phyloP scores from a whole-genome alignment of 2,888 invertebrate species.

The Lutraria lutraria region DNA sequence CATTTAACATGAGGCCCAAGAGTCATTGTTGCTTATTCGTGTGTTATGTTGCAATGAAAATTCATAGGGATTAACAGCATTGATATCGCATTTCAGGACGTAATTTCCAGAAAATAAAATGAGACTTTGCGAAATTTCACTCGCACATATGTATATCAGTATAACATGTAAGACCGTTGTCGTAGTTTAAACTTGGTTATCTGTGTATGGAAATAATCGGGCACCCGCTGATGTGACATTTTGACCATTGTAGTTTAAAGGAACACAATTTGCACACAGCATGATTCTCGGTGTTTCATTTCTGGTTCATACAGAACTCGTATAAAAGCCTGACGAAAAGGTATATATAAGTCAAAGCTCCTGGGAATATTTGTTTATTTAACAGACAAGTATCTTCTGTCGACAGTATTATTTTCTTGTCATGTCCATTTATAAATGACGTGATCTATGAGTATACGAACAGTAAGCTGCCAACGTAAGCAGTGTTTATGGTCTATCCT shows the following conservation, averaged over 20 bases:
- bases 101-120: too few species aligned
- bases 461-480: slow-evolving; percentile 43
- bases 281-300: background rate
- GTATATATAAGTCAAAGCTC: slow-evolving; percentile 12
- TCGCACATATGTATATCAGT: too few species aligned
- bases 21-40: too few species aligned
- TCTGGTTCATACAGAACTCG: background rate
- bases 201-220: too few species aligned
- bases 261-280: background rate
- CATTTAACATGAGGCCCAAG: too few species aligned
- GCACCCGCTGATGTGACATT: too few species aligned
- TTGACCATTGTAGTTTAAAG: background rate
- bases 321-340: background rate
- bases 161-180: too few species aligned
- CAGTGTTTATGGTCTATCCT: slow-evolving; percentile 42
- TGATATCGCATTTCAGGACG: too few species aligned
- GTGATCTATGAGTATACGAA: slow-evolving; percentile 39
- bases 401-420: slow-evolving; percentile 53
- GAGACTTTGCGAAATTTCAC: too few species aligned
- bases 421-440: slow-evolving; percentile 53
- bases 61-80: too few species aligned
- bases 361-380: slow-evolving; percentile 23
- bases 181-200: too few species aligned
- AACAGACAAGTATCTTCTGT: slow-evolving; percentile 48
- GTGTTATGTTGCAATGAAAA: too few species aligned